Base-by-base conservation (phyloP, 2,113 vertebrate species). In the Urocolius indicus region DNA sequence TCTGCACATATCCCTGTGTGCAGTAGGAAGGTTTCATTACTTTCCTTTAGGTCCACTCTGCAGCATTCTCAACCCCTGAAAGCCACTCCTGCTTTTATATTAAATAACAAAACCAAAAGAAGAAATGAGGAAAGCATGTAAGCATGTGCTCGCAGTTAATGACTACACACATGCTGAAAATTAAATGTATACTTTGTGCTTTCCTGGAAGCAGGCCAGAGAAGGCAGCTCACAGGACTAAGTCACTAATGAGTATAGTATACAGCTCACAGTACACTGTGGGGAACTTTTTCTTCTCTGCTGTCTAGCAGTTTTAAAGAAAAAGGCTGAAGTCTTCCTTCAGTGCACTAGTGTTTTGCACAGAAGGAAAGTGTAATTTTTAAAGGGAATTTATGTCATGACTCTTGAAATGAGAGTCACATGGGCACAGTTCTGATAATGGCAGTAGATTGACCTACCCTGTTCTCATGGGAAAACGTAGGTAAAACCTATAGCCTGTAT, bases 131-230 rank as follows among this genome's bases (percentile, higher is more conserved):
- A 81, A 91, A 61, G 66, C 48, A 79, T 75, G 55, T 36, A 91
- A 75, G 65, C 88, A 89, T 94, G 66, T 87, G 49, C 62, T 92
- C 68, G 69, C 57, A 94, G 57, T 92, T 92, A 94, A 84, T 75
- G 77, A 67, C 52, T 54, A 41, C 38, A 81, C 87, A 91, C 49
- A 94, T 94, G 95, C 57, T 91, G 69, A 82, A 94, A 91, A 95
- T 96, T 76, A 94, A 94, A 89, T 89, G 71, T 91, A 89, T 46
- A 66, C 57, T 91, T 95, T 23, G n/a, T 81, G 73, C 58, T 92
- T 95, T 91, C 77, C 87, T 94, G 91, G 84, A 87, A 43, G 13
- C 1, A 0, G 24, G 87, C 87, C 95, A 95, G 61, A 90, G 76
- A 77, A 90, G 91, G 73, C 93, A 89, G 52, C 43, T 94, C 46